Conservation (phyloP, 2,888 invertebrate species). For the Epicampocera succincta region DNA sequence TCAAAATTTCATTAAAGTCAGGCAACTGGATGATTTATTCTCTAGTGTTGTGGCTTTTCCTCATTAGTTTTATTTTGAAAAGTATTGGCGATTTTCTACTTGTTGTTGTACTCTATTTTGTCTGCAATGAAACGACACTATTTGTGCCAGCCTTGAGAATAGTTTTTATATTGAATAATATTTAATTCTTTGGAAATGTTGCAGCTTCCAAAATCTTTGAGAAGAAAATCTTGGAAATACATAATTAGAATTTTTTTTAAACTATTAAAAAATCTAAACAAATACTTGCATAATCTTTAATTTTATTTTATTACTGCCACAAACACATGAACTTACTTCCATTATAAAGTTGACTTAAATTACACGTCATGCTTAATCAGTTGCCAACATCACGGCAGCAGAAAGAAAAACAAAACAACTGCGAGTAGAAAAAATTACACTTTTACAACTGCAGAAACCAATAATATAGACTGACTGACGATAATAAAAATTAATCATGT, state of each 20-base stretch:
- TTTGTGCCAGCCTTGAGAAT: no score
- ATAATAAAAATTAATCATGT: constrained; percentile 70
- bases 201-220: not conserved
- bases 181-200: not conserved
- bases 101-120: no score
- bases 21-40: no score
- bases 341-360: constrained; percentile 61
- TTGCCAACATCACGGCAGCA: constrained; percentile 53
- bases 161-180: no score
- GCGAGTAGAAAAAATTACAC: constrained; percentile 26
- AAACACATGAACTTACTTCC: constrained; percentile 58
- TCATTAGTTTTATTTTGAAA: no score
- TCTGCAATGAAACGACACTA: no score
- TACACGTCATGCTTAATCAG: constrained; percentile 67
- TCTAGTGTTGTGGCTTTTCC: no score
- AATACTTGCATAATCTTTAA: constrained; percentile 43
- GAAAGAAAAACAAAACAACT: constrained; percentile 27
- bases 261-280: constrained; percentile 34
- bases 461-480: constrained; percentile 60
- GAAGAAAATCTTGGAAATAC: constrained; percentile 9
- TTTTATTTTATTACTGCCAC: constrained; percentile 41
- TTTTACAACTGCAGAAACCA: constrained; percentile 63
- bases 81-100: no score
- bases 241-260: constrained; percentile 35
- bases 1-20: no score